These are phyloP conservation scores for Percina caprodes DNA, from an alignment of 2,113 vertebrate species.

Conservation along the genomic window DNA sequence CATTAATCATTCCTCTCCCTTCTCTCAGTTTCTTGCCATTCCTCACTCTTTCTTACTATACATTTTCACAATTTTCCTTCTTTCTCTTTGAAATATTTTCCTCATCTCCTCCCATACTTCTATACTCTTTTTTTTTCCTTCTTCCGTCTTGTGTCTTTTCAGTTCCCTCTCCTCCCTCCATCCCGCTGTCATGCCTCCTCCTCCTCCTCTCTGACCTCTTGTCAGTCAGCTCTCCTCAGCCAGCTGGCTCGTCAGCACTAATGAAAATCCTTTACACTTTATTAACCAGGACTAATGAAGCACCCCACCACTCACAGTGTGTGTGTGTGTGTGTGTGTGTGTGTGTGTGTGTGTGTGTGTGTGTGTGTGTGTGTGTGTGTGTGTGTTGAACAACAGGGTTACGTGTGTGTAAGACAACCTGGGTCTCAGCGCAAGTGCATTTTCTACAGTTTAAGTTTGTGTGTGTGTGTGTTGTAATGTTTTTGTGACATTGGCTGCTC, in stretches of 20 bases:
- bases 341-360: not conserved
- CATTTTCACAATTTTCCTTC: no score
- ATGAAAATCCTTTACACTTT: conserved; percentile 75
- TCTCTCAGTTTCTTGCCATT: not conserved
- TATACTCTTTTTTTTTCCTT: not conserved
- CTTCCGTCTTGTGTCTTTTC: not conserved
- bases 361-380: not conserved
- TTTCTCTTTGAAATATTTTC: not conserved
- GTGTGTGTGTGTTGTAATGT: not conserved
- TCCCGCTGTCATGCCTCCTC: conserved; percentile 7
- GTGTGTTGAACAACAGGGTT: not conserved
- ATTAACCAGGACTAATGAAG: conserved; percentile 72
- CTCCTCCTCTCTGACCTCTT: conserved; percentile 57
- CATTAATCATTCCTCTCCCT: conserved; percentile 16
- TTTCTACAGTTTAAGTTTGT: no score
- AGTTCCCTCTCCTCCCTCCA: conserved; percentile 6
- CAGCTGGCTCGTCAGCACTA: conserved; percentile 68
- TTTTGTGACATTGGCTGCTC: not conserved
- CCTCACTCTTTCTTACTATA: not conserved
- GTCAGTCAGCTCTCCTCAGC: conserved; percentile 58
- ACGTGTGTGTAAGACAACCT: not conserved
- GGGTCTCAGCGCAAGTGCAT: not conserved
- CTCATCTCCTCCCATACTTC: not conserved
- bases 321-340: conserved; percentile 1
- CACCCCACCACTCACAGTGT: conserved; percentile 23